phyloP scores from a whole-genome alignment of 1,140 invertebrate species.

The Drosophila kanapiae region DNA sequence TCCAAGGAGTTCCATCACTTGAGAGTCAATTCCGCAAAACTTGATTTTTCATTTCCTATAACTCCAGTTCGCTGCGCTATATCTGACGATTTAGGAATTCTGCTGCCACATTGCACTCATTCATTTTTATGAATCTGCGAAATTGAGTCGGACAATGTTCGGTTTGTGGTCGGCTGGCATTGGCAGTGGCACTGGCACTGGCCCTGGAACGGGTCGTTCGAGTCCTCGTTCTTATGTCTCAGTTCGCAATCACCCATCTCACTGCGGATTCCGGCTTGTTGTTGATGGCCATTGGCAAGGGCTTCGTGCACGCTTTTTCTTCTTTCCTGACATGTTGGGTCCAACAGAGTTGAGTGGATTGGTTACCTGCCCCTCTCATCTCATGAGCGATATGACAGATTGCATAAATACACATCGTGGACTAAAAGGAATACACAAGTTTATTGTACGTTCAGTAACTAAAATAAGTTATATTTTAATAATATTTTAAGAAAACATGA shows the following conservation, averaged over 20 bases:
- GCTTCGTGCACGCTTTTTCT: constrained; percentile 13
- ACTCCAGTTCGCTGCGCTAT: constrained; percentile 32
- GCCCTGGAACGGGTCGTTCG: constrained; percentile 49
- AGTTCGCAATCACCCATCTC: constrained; percentile 39
- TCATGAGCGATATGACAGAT: constrained; percentile 35
- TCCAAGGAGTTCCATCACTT: constrained; percentile 65
- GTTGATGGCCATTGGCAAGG: constrained; percentile 57
- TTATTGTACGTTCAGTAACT: neutral
- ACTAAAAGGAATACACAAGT: neutral
- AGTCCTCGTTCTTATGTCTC: constrained; percentile 41
- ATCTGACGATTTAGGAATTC: constrained; percentile 64
- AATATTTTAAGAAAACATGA: neutral
- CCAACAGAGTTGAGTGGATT: constrained; percentile 9
- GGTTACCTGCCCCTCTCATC: constrained; percentile 2
- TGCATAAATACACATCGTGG: constrained; percentile 23
- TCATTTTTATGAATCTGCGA: constrained; percentile 79
- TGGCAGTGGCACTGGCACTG: constrained; percentile 4
- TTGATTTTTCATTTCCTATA: constrained; percentile 82
- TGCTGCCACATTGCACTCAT: constrained; percentile 60
- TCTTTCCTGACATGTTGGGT: constrained; percentile 6
- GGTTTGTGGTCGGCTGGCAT: constrained; percentile 60
- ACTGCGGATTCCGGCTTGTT: constrained; percentile 21
- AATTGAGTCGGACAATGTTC: constrained; percentile 80
- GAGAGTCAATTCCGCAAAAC: constrained; percentile 84
- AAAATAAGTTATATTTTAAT: neutral